Base-by-base conservation (phyloP, 2,113 vertebrate species). In the Bungarus multicinctus region DNA sequence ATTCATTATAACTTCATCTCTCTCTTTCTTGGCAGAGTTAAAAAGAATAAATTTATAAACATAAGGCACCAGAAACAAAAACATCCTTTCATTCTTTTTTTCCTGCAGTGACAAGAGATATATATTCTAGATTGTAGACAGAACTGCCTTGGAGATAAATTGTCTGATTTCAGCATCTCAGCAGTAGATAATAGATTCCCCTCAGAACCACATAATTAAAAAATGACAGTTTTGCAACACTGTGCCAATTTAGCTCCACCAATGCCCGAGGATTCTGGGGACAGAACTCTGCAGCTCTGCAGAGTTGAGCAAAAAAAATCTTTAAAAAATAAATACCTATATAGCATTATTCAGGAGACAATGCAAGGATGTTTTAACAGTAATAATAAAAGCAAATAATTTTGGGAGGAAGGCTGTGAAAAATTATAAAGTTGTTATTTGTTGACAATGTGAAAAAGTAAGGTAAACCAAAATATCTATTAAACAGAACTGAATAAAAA, bases 141-240 rank as follows among this genome's bases (percentile, higher is more conserved):
- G 95, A 96, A 74, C 95, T 97, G 97, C 96, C 96, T 97, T 95
- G 96, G 94, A 97, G 97, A 98, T 97, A 97, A 97, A 97, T 98
- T 0, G 54, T 97, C 94, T 96, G 96, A 97, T 98, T 98, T 98
- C 96, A 96, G 93, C 96, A 94, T 97, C 97, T 96, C 97, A 96
- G 96, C 92, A 90, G 96, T 96, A 96, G 95, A 97, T 97, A 98
- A 97, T 96, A 97, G 96, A 97, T 98, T 97, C 96, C 94, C 96
- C 95, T 97, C 96, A 96, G 95, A 98, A 97, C 53, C 95, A 97
- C 96, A 96, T 97, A 97, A 97, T 98, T 98, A 97, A 97, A 97
- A 97, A 96, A 97, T 97, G 97, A 97, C 95, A 95, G 97, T 97
- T 97, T 93, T 96, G 95, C 85, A 97, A 93, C 94, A 93, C 54